phyloP scores from a whole-genome alignment of 2,113 vertebrate genomes.

The Sceloporus undulatus region DNA sequence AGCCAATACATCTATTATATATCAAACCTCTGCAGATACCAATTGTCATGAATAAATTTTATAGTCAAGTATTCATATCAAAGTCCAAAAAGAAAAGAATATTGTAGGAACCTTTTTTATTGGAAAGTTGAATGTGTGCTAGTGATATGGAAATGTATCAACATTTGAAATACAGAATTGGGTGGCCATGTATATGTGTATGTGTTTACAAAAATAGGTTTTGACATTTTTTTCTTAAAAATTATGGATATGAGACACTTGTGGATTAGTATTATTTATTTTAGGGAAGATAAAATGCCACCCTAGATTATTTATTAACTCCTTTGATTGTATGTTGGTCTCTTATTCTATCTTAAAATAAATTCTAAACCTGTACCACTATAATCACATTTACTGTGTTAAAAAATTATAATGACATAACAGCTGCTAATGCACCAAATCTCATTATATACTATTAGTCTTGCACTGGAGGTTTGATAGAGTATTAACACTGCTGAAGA shows the following conservation, averaged over 20 bases:
- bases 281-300: neutral
- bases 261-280: neutral
- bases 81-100: too few relatives aligned
- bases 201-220: neutral
- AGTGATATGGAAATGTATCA: too few relatives aligned
- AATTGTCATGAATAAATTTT: too few relatives aligned
- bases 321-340: neutral
- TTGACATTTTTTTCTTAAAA: too few relatives aligned
- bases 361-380: neutral
- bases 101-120: too few relatives aligned
- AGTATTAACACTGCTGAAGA: constrained; percentile 41
- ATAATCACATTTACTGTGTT: neutral
- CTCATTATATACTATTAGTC: constrained; percentile 50
- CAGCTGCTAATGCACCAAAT: constrained; percentile 29
- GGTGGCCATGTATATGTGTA: neutral
- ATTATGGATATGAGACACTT: neutral
- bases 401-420: constrained; percentile 34
- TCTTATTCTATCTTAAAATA: constrained; percentile 15
- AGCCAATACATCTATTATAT: too few relatives aligned
- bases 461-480: constrained; percentile 42
- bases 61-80: too few relatives aligned
- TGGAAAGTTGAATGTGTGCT: too few relatives aligned
- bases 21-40: too few relatives aligned
- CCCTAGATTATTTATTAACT: neutral
- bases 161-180: too few relatives aligned